Evolutionary conservation across 2,888 invertebrate species (phyloP), one percentile per base, ranked within the genome.

Genomic region (Leucoma salicis): DNA sequence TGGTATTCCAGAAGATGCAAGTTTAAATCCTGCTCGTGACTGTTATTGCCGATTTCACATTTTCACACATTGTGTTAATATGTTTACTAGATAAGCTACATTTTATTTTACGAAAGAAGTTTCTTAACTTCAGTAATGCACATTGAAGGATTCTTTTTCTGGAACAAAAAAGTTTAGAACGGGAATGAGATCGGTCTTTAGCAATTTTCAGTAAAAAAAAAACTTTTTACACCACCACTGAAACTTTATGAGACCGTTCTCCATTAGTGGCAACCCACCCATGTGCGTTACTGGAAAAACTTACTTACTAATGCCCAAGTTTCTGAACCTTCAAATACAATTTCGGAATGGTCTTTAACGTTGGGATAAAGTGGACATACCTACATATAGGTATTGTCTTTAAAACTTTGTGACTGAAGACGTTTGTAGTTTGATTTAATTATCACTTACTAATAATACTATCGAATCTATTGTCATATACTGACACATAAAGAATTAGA

Each of bases 261-360:
- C 81, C 81, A 85, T 87, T 87, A 85, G 82, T 70, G 79, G 73
- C 70, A 62, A 76, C 57, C 79, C 78, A 66, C 72, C 74, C 83
- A 78, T 81, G 78, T 81, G 79, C 75, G 78, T 82, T 74, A 63
- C 69, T 70, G 74, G 74, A 74, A 76, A 80, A 84, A 81, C 73
- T 84, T 76, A 63, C 53, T 64, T 57, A 62, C 70, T 82, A 82
- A 83, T 80, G 79, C 64, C 56, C 54, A 82, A 86, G 80, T 87
- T 85, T 77, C 68, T 64, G 68, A 71, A 77, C 74, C 70, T 78
- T 75, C 73, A 74, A 80, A 84, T 75, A 77, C 79, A 76, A 80
- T 82, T 80, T 79, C 60, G 59, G 59, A 54, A 18, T 28, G 37
- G 42, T 52, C 46, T 54, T 58, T 60, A 57, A 45, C 43, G 68